phyloP scores from a whole-genome alignment of 2,888 invertebrate species.

The Campoplex nolae region DNA sequence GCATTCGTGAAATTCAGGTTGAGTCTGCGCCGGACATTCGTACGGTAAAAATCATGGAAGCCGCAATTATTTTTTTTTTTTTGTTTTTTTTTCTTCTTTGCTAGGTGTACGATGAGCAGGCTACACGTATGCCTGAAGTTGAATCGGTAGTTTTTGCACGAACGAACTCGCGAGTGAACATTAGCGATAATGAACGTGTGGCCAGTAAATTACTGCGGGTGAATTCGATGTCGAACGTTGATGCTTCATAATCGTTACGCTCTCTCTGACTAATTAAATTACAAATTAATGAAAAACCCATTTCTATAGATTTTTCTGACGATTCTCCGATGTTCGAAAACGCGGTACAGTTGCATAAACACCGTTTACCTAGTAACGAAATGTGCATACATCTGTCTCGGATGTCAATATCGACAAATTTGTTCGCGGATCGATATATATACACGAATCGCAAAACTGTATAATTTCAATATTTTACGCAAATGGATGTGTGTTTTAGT shows the following conservation, averaged over 20 bases:
- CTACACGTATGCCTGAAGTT: not conserved
- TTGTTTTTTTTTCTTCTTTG: not conserved
- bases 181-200: constrained; percentile 21
- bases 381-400: not conserved
- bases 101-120: not conserved
- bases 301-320: not conserved
- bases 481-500: too few relatives aligned
- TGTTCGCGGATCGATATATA: too few relatives aligned
- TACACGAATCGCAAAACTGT: too few relatives aligned
- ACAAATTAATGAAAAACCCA: not conserved
- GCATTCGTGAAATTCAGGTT: not conserved
- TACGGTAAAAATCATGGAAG: not conserved
- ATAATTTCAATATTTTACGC: too few relatives aligned
- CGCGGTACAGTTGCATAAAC: not conserved
- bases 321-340: not conserved
- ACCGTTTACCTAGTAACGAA: not conserved
- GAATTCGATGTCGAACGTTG: not conserved
- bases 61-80: not conserved
- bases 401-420: not conserved
- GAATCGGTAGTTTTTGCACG: constrained; percentile 1
- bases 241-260: constrained; percentile 5
- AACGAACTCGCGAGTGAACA: constrained; percentile 7
- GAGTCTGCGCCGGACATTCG: not conserved
- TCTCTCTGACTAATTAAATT: not conserved
- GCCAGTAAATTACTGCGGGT: not conserved